Evolutionary conservation across 1,140 invertebrate species (phyloP).

Genomic region (Lethocerus indicus): DNA sequence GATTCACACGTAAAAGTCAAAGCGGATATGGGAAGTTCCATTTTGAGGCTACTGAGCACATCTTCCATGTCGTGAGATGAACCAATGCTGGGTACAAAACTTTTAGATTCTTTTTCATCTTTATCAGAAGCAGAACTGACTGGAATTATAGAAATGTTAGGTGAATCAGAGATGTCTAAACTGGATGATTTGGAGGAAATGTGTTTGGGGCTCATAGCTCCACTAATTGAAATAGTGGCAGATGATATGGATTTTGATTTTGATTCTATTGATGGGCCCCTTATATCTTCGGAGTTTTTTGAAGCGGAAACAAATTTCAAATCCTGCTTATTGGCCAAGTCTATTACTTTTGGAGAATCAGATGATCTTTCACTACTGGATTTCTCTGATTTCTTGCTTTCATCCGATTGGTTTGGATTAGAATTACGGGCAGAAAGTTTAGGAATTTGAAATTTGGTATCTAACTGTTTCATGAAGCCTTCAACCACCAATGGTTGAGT

Average conservation of each 20-base stretch:
- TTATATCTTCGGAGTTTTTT: constrained; percentile 9
- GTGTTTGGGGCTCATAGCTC: neutral
- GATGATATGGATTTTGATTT: constrained; percentile 4
- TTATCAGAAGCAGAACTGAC: neutral
- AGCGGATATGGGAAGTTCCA: constrained; percentile 16
- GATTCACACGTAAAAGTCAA: constrained; percentile 9
- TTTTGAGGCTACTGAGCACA: constrained; percentile 17
- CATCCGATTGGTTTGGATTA: constrained; percentile 6
- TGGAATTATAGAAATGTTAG: constrained; percentile 11
- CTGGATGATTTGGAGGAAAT: neutral
- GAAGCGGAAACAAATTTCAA: constrained; percentile 5
- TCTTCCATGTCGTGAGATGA: no score
- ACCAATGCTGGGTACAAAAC: no score
- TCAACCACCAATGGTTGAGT: constrained; percentile 40
- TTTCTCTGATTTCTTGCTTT: constrained; percentile 8
- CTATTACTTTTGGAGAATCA: constrained; percentile 12
- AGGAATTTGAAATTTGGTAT: constrained; percentile 74
- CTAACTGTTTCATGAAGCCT: constrained; percentile 55
- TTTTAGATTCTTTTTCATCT: neutral
- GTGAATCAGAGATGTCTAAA: constrained; percentile 1
- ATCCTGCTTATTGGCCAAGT: constrained; percentile 13
- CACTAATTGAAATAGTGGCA: constrained; percentile 2
- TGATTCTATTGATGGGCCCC: constrained; percentile 1
- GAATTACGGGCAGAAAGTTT: constrained; percentile 43
- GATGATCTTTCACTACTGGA: neutral